These are phyloP conservation scores for Zosterops borbonicus DNA, from an alignment of 2,113 vertebrate genomes.

Conservation along the genomic window DNA sequence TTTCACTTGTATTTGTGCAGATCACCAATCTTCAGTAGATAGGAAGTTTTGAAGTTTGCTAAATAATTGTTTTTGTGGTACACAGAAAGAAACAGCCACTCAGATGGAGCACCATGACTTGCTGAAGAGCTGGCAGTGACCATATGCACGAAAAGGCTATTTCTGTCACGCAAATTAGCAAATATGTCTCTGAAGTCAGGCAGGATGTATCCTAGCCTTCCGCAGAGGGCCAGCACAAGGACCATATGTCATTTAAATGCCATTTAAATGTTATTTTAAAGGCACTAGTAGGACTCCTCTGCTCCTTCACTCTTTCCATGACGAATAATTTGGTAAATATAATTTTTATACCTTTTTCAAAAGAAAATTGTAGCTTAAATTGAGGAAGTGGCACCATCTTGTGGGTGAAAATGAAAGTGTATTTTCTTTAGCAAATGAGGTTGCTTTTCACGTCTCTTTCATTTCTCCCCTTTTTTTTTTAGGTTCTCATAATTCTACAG, in stretches of 20 bases:
- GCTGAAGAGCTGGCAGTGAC: not conserved
- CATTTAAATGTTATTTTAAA: not conserved
- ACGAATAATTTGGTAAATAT: not conserved
- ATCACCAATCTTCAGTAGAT: not conserved
- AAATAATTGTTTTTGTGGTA: not conserved
- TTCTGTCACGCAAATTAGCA: not conserved
- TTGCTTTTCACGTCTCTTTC: not conserved
- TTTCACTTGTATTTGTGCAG: not conserved
- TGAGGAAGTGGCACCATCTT: constrained; percentile 61
- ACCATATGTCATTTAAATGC: not conserved
- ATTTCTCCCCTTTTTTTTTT: rapidly evolving
- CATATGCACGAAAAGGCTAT: not conserved
- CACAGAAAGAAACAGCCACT: not conserved
- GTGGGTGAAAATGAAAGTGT: constrained; percentile 32
- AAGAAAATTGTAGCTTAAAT: not conserved
- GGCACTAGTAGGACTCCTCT: not conserved
- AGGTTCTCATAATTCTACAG: not conserved
- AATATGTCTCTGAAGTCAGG: not conserved
- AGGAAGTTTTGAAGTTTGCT: not conserved
- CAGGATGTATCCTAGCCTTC: not conserved
- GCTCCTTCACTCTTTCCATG: not conserved
- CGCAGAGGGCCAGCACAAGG: not conserved
- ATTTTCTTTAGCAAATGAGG: not conserved
- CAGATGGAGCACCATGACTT: not conserved
- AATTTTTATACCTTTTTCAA: not conserved